A percentile compares a stretch with the other conserved stretches of the same genome.
These are phyloP conservation scores for Sinocyclocheilus grahami DNA, from an alignment of 2,113 vertebrate genomes.

Conservation along the genomic window DNA sequence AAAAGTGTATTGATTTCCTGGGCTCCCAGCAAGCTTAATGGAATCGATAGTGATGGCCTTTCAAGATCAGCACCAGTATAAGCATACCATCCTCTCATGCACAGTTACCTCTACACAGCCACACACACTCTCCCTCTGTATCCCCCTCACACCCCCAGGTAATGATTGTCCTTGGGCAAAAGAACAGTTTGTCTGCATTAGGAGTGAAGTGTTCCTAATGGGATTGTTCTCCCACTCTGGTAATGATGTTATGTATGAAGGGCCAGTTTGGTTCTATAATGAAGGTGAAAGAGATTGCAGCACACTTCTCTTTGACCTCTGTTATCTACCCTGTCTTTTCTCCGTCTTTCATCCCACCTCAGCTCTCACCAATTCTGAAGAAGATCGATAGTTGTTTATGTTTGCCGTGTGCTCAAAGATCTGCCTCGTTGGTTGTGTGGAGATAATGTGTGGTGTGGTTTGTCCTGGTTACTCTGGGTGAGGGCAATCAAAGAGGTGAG, in stretches of 20 bases:
- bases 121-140: constrained; percentile 20
- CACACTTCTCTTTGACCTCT: constrained; percentile 71
- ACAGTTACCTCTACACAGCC: constrained; percentile 52
- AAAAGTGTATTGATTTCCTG: constrained; percentile 80
- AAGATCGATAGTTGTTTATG: constrained; percentile 71
- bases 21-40: constrained; percentile 77
- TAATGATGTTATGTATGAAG: constrained; percentile 62
- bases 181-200: constrained; percentile 72
- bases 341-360: neutral
- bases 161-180: constrained; percentile 76
- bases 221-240: constrained; percentile 56
- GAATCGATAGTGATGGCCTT: constrained; percentile 76
- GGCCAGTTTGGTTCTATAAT: constrained; percentile 58
- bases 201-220: constrained; percentile 67
- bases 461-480: constrained; percentile 58
- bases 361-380: constrained; percentile 24
- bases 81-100: constrained; percentile 73
- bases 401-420: constrained; percentile 68
- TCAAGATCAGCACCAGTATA: constrained; percentile 78
- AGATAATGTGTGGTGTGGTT: constrained; percentile 51
- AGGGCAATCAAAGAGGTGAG: constrained; percentile 50
- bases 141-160: constrained; percentile 62
- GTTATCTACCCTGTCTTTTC: constrained; percentile 52
- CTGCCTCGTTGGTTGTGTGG: constrained; percentile 51
- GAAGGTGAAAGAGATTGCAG: constrained; percentile 67